Percentiles rank a stretch among this genome's conserved stretches.
These are phyloP conservation scores for Calameuta filiformis DNA, from an alignment of 2,888 invertebrate genomes.

Conservation along the genomic window DNA sequence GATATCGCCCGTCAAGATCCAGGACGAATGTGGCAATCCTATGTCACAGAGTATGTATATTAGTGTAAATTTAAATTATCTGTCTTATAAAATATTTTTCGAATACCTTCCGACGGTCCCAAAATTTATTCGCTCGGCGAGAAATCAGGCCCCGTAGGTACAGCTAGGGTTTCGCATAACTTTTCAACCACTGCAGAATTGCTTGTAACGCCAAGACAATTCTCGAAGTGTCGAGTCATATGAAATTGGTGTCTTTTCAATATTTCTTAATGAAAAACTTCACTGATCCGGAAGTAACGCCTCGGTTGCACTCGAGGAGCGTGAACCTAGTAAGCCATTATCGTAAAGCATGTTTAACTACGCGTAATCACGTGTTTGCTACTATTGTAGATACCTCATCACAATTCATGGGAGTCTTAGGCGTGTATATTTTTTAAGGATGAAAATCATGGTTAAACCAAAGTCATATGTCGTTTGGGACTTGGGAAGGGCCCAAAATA, in stretches of 20 bases:
- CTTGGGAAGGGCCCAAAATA: not conserved
- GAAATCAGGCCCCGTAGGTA: not conserved
- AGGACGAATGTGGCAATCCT: slow-evolving; percentile 59
- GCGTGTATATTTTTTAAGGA: not conserved
- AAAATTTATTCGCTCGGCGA: not conserved
- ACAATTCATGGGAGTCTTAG: not conserved
- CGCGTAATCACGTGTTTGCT: not conserved
- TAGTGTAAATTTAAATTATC: not conserved
- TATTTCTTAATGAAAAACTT: not conserved
- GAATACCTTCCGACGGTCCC: not conserved
- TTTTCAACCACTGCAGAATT: not conserved
- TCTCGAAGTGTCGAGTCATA: not conserved
- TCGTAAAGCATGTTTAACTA: not conserved
- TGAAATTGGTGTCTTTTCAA: not conserved
- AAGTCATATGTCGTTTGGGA: not conserved
- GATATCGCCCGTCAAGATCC: slow-evolving; percentile 61
- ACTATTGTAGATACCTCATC: not conserved
- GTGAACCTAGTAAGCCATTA: not conserved
- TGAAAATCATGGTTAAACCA: not conserved
- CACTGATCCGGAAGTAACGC: not conserved
- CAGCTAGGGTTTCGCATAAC: not conserved
- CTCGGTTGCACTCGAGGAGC: not conserved
- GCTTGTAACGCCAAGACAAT: not conserved
- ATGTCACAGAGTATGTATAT: slow-evolving; percentile 60
- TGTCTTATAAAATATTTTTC: not conserved